Base-by-base conservation (phyloP, 2,888 invertebrate species). In the Eugnorisma glareosa region DNA sequence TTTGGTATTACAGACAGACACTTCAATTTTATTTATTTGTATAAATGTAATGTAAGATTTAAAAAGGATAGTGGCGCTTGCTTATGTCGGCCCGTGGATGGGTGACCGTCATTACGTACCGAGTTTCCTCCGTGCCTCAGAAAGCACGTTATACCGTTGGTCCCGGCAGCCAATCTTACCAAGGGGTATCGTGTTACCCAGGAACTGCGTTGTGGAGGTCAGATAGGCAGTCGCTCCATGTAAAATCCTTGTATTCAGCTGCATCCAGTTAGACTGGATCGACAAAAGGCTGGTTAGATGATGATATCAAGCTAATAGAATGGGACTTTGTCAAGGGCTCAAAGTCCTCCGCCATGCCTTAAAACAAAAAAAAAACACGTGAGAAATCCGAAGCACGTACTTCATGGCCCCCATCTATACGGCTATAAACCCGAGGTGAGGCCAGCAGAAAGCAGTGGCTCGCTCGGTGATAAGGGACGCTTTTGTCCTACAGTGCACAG, bases 381-480 rank as follows among this genome's bases (percentile, higher is more conserved):
- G 10, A 21, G 0, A 35, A 21, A 21, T 59, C 15, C 57, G 28
- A 59, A 59, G 7, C 72, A 51, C 78, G 11, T 3, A 68, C 64
- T 77, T 77, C 61, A 18, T 77, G 66, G 87, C 83, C 85, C 73
- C 0, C 24, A 21, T 68, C 67, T 37, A 79, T 73, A 81, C 63
- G 74, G 72, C 72, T 75, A 84, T 81, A 80, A 77, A 85, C 59
- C 84, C 79, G 75, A 84, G 86, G 81, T 84, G 88, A 86, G 83
- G 74, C 72, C n/a, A 88, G 87, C 87, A 87, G 85, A 87, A 87
- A 85, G 83, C 87, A 86, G 66, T 87, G 77, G 75, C 75, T 86
- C 77, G 87, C 72, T 77, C 40, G 67, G 69, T 88, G 89, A 88
- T 88, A 88, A 87, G 87, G 87, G 85, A 81, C 71, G 76, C 88